Conservation (phyloP, 2,113 vertebrate species). For the Tinamus guttatus region DNA sequence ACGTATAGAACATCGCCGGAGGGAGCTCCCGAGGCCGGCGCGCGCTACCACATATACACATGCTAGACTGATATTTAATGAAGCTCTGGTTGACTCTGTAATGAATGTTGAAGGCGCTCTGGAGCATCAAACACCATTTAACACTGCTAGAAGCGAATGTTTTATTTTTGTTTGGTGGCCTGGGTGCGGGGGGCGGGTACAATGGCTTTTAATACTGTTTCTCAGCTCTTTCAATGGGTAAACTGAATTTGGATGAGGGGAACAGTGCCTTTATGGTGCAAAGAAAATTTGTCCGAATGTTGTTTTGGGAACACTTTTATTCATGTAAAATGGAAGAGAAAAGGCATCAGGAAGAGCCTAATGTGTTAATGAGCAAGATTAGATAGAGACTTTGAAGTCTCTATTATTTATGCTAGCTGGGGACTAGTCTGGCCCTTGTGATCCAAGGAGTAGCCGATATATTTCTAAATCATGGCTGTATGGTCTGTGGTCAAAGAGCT, state of each 20-base stretch:
- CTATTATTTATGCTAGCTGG: background rate
- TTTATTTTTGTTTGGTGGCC: background rate
- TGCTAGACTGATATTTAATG: conserved; percentile 70
- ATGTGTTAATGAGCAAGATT: background rate
- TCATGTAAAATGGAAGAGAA: background rate
- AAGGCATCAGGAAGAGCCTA: background rate
- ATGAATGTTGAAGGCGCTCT: conserved; percentile 72
- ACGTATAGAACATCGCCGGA: conserved; percentile 46
- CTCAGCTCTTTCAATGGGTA: background rate
- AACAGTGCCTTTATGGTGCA: background rate
- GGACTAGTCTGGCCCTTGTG: background rate
- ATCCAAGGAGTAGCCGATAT: background rate
- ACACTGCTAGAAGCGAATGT: conserved; percentile 17
- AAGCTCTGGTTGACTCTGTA: conserved; percentile 59
- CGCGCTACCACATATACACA: conserved; percentile 49
- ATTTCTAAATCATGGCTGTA: conserved; percentile 5
- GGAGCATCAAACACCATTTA: conserved; percentile 62
- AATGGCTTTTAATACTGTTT: background rate
- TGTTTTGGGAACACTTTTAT: background rate
- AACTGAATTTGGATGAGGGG: background rate
- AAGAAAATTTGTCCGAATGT: background rate
- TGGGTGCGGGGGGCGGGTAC: no score
- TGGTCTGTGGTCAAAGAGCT: background rate
- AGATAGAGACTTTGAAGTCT: background rate
- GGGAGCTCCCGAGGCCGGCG: conserved; percentile 46